Evolutionary conservation across 30 jellyfish, hydroid and myxozoan genomes (phyloP), one percentile per base, ranked within the genome.

Genomic region (Calvadosia cruxmelitensis): DNA sequence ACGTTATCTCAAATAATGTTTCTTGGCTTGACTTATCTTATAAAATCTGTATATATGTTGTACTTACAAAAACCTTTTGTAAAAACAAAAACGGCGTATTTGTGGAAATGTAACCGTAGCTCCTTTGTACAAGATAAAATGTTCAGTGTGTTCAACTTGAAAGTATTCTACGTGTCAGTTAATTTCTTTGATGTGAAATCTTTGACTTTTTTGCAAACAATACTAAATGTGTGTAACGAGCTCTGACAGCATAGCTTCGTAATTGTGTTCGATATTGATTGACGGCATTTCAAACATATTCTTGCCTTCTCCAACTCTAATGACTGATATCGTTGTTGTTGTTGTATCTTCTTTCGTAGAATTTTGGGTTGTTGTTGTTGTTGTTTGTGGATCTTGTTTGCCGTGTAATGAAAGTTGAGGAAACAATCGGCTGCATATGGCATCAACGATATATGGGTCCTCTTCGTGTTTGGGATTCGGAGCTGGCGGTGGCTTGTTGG

Each of bases 371-470:
- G 57, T 5, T 42, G 20, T 42, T 42, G 20, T 42, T 42, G 57
- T 42, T 42, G 10, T 10, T 5, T 42, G 57, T 5, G 10, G 10
- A 42, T 42, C 57, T 5, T 42, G 57, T 42, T 42, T 42, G 20
- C 57, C 50, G 20, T 76, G 67, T 3, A 86, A 23, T 10, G 96
- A 78, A 27, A 86, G 75, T 30, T 78, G 92, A 7, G 96, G 96
- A 48, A 86, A 86, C 20, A 86, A 63, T 53, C 53, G 68, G 15
- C 79, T 85, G n/a, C 93, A 84, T 29, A 86, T 50, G 10, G 83
- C 94, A 74, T 78, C 96, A 31, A 86, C 92, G 66, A 86, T 78
- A 69, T 78, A 86, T 3, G 96, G 96, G 49, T 86, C 94, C 0
- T 78, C 87, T 5, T 80, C 85, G 34, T 64, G 64, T 61, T 67